Percentiles rank a stretch among this genome's conserved stretches.
Evolutionary conservation across 2,113 vertebrate genomes (phyloP).

Genomic region (Calidris pygmaea): DNA sequence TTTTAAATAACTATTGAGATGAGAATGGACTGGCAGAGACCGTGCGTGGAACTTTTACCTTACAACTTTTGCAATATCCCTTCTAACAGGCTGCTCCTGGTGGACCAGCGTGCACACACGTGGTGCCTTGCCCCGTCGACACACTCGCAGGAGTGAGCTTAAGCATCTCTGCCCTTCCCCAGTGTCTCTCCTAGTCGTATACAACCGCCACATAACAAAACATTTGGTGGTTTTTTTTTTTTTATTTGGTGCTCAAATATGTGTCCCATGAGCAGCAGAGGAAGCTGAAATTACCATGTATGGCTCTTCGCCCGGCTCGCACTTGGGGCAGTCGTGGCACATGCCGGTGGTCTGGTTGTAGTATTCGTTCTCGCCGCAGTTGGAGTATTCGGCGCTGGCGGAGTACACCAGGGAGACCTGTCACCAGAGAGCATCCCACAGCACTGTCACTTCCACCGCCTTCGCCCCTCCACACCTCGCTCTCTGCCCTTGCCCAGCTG

Average conservation of each 20-base stretch:
- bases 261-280: background rate
- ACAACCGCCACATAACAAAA: background rate
- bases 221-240: background rate
- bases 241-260: accelerated
- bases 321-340: conserved; percentile 92
- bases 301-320: conserved; percentile 92
- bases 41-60: background rate
- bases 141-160: background rate
- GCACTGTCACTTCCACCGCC: background rate
- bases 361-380: conserved; percentile 95
- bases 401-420: conserved; percentile 87
- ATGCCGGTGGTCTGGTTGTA: conserved; percentile 92
- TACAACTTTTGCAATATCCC: background rate
- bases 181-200: background rate
- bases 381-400: conserved; percentile 85
- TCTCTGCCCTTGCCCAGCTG: background rate
- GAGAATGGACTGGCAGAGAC: background rate
- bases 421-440: conserved; percentile 5
- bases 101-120: accelerated
- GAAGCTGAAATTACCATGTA: conserved; percentile 84
- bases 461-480: accelerated
- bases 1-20: background rate
- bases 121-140: accelerated
- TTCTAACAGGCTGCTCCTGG: background rate
- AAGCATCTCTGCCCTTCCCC: background rate